Conservation (phyloP, 2,113 vertebrate species). For the Ibidorhyncha struthersii region DNA sequence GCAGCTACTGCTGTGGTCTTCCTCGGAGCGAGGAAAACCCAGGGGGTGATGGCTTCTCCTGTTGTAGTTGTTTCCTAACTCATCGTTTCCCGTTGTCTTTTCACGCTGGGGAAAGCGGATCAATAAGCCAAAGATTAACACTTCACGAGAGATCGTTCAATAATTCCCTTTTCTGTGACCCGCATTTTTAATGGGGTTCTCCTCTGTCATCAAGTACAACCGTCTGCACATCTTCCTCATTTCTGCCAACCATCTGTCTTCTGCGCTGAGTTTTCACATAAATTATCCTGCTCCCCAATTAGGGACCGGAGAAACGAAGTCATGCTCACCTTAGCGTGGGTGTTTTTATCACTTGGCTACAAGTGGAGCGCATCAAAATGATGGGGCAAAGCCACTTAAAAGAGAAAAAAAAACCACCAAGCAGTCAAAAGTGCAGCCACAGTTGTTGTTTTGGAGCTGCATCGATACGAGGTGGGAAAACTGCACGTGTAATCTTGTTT, state of each 20-base stretch:
- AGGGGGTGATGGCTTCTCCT: not conserved
- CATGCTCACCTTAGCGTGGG: not conserved
- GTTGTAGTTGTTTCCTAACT: not conserved
- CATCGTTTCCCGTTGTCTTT: rapidly evolving
- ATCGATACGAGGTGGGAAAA: rapidly evolving
- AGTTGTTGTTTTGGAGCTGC: not conserved
- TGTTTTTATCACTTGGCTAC: not conserved
- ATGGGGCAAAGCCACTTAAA: not conserved
- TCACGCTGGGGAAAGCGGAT: not conserved
- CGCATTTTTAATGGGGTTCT: rapidly evolving
- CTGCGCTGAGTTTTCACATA: rapidly evolving
- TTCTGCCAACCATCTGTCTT: not conserved
- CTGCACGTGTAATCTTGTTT: not conserved
- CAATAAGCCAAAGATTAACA: not conserved
- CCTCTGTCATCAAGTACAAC: rapidly evolving
- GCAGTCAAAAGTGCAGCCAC: not conserved
- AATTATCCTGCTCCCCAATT: not conserved
- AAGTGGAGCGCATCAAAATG: not conserved
- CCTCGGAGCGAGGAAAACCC: not conserved
- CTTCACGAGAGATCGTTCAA: rapidly evolving
- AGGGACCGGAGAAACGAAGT: not conserved
- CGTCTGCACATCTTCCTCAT: rapidly evolving
- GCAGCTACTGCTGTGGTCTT: not conserved
- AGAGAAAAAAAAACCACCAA: not conserved
- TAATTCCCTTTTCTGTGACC: not conserved